phyloP scores from a whole-genome alignment of 2,113 vertebrate species.

The Amblyopsis rosae region DNA sequence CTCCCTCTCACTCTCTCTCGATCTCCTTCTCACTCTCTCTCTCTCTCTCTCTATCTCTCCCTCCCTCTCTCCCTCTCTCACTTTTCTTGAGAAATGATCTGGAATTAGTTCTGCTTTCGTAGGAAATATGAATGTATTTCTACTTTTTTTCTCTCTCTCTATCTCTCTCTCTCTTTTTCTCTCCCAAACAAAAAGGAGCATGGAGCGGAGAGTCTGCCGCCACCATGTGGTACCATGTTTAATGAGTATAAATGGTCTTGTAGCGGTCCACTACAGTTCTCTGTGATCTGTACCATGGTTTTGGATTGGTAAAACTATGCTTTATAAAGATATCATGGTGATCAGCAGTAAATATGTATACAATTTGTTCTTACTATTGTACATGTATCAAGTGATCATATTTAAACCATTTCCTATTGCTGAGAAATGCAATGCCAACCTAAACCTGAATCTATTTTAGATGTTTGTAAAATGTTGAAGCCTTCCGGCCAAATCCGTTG shows the following conservation, averaged over 20 bases:
- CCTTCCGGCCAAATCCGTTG: no score
- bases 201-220: slow-evolving; percentile 53
- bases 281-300: neutral
- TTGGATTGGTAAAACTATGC: neutral
- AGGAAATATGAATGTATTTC: slow-evolving; percentile 66
- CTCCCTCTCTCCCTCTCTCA: neutral
- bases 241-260: slow-evolving; percentile 31
- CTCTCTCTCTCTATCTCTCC: slow-evolving; percentile 10
- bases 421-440: no score
- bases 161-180: no score
- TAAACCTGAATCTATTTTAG: no score
- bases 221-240: slow-evolving; percentile 67
- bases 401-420: no score
- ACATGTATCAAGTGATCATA: no score
- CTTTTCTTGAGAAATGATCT: neutral
- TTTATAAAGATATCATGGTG: no score
- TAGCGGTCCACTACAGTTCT: slow-evolving; percentile 6
- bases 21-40: neutral
- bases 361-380: no score
- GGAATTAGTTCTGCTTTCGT: slow-evolving; percentile 24
- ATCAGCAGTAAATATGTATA: no score
- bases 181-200: slow-evolving; percentile 14
- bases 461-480: no score
- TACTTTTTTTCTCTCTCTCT: slow-evolving; percentile 13
- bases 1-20: neutral